Percentiles rank a stretch among this genome's conserved stretches.
Conservation (phyloP, 2,888 invertebrate species). For the Limnephilus rhombicus region DNA sequence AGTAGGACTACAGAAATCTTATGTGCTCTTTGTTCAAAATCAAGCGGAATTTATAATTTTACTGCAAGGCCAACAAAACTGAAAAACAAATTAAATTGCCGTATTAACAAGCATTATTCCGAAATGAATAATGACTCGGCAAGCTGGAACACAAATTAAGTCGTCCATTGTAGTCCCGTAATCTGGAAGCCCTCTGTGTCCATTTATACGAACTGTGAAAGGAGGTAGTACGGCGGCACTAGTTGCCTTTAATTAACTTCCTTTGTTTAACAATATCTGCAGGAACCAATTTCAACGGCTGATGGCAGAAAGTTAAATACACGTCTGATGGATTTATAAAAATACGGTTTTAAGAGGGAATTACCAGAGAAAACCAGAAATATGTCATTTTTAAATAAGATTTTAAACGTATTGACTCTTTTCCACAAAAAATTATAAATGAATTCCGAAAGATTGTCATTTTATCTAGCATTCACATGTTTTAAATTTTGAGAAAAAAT, state of each 20-base stretch:
- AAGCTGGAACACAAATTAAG: background rate
- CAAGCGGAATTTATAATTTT: background rate
- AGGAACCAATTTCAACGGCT: background rate
- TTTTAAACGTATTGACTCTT: too few relatives aligned
- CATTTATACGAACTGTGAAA: background rate
- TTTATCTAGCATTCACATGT: too few relatives aligned
- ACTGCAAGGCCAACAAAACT: background rate
- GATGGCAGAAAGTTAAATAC: background rate
- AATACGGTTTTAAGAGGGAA: too few relatives aligned
- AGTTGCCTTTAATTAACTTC: constrained; percentile 40
- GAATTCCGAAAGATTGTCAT: too few relatives aligned
- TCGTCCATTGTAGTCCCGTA: background rate
- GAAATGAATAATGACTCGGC: background rate
- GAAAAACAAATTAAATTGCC: background rate
- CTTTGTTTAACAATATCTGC: constrained; percentile 37
- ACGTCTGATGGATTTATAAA: background rate
- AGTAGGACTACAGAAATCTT: background rate
- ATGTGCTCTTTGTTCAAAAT: background rate
- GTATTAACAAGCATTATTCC: background rate
- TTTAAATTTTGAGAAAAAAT: too few relatives aligned
- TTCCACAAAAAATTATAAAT: too few relatives aligned
- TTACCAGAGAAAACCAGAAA: too few relatives aligned
- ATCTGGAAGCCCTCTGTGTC: background rate
- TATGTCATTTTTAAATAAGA: too few relatives aligned
- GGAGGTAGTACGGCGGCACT: background rate